A percentile compares a stretch with the other conserved stretches of the same genome.
Evolutionary conservation across 2,888 invertebrate genomes (phyloP).

Genomic region (Chaitophorus viminalis): DNA sequence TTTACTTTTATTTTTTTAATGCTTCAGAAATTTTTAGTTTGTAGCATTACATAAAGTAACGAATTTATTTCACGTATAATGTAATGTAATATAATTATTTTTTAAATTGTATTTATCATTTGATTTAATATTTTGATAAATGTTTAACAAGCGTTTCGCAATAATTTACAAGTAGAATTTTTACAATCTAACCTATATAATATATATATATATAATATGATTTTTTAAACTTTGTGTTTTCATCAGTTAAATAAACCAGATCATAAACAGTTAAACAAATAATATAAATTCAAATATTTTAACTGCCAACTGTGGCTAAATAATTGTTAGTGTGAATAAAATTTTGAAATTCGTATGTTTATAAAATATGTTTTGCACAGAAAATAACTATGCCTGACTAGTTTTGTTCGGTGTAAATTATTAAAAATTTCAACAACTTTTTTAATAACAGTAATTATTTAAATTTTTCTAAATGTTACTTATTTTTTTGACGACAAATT

Average conservation of each 20-base stretch:
- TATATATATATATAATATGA: not conserved
- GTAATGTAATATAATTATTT: not conserved
- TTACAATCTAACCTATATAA: not conserved
- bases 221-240: slow-evolving; percentile 11
- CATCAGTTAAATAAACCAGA: slow-evolving; percentile 51
- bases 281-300: slow-evolving; percentile 49
- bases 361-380: slow-evolving; percentile 46
- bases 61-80: not conserved
- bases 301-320: slow-evolving; percentile 44
- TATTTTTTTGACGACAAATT: not conserved
- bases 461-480: not conserved
- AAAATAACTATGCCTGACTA: slow-evolving; percentile 35
- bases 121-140: slow-evolving; percentile 15
- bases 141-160: not conserved
- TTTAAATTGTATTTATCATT: not conserved
- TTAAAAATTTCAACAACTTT: slow-evolving; percentile 18
- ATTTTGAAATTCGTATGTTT: slow-evolving; percentile 48
- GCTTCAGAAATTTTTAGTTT: too few relatives aligned
- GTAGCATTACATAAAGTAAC: not conserved
- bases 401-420: slow-evolving; percentile 40
- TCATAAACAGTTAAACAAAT: slow-evolving; percentile 49
- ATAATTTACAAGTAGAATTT: not conserved
- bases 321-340: slow-evolving; percentile 40
- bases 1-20: not conserved
- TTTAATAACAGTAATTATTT: not conserved